A percentile compares a stretch with the other conserved stretches of the same genome.
phyloP scores from a whole-genome alignment of 2,113 vertebrate species.

The Alligator sinensis region DNA sequence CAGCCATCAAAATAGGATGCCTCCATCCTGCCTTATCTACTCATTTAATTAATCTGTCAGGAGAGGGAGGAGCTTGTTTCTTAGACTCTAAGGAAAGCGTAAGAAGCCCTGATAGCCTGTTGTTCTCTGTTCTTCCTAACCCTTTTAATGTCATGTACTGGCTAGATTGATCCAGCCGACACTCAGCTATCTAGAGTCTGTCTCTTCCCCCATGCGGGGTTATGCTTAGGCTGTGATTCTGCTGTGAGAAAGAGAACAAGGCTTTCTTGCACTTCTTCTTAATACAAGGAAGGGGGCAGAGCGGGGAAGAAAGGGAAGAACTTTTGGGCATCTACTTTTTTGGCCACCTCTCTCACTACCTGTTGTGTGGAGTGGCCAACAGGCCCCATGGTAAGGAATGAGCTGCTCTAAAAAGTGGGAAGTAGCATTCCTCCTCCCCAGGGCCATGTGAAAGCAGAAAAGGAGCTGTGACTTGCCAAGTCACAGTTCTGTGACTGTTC shows the following conservation, averaged over 20 bases:
- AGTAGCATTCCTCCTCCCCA: neutral
- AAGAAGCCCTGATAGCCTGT: neutral
- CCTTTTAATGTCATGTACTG: neutral
- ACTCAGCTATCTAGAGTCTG: neutral
- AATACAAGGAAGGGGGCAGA: neutral
- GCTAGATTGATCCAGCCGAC: neutral
- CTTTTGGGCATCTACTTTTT: neutral
- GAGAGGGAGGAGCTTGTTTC: neutral
- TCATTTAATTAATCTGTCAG: neutral
- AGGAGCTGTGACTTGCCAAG: neutral
- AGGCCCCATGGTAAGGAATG: neutral
- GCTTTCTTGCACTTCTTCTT: neutral
- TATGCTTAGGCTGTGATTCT: too few species aligned
- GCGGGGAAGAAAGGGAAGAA: neutral
- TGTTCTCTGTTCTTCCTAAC: neutral
- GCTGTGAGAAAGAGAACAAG: neutral
- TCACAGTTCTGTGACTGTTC: neutral
- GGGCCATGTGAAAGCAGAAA: neutral
- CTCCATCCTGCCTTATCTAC: neutral
- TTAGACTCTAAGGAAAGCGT: neutral
- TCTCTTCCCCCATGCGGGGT: too few species aligned
- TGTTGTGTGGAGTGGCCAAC: accelerated
- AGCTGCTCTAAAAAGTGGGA: neutral
- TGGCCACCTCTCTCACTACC: neutral
- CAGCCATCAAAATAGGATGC: neutral